A percentile compares a stretch with the other conserved stretches of the same genome.
Conservation (phyloP, 1,140 invertebrate species). For the Homalodisca vitripennis region DNA sequence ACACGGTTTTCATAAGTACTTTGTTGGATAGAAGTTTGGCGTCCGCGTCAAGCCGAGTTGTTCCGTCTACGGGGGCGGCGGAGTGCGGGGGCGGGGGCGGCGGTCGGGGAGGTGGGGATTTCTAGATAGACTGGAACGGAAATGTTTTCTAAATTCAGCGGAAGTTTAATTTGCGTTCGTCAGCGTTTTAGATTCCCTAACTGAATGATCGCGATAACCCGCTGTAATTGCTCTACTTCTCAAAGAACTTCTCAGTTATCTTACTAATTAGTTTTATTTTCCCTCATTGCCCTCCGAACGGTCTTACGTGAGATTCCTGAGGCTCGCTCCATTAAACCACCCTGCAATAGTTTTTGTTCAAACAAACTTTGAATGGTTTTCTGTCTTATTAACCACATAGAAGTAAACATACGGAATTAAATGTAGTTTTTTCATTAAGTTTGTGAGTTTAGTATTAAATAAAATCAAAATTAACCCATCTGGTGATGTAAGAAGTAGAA, state of each 20-base stretch:
- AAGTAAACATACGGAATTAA: too few species aligned
- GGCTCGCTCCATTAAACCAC: too few species aligned
- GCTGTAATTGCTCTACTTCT: constrained; percentile 1
- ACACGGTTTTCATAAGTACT: constrained; percentile 15
- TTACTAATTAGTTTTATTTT: neutral
- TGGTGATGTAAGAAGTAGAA: too few species aligned
- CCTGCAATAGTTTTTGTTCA: too few species aligned
- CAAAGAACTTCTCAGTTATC: neutral
- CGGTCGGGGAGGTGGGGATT: neutral
- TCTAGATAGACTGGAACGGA: constrained; percentile 11
- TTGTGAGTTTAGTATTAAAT: too few species aligned
- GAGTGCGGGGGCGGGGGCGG: neutral
- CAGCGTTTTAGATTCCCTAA: constrained; percentile 7
- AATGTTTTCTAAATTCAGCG: constrained; percentile 17
- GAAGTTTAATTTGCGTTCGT: constrained; percentile 9
- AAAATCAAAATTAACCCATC: too few species aligned
- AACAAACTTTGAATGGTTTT: too few species aligned
- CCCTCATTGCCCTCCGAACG: neutral
- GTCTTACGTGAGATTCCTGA: too few species aligned
- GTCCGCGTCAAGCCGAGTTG: neutral
- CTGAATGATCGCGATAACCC: constrained; percentile 7
- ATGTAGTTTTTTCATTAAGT: too few species aligned
- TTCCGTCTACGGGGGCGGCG: neutral
- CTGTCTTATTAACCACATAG: too few species aligned
- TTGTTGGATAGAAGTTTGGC: constrained; percentile 25